Percentiles rank a stretch among this genome's conserved stretches.
Conservation (phyloP, 2,797 vertebrate genomes). For the Crocidura indochinensis region DNA sequence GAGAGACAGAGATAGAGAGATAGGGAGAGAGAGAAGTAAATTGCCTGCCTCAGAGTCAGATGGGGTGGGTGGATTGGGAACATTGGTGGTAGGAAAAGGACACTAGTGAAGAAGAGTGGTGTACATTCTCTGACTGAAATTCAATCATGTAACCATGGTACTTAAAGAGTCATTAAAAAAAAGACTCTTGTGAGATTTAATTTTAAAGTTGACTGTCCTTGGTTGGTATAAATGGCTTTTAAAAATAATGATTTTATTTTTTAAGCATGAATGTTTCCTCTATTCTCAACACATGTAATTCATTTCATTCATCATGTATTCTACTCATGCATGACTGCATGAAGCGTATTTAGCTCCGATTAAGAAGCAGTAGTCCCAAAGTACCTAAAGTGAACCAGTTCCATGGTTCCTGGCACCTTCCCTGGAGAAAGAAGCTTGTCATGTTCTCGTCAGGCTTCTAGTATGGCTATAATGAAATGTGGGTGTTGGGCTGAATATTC, state of each 20-base stretch:
- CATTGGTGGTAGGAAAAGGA: no score
- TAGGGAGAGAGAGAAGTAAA: no score
- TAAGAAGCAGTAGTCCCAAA: conserved; percentile 22
- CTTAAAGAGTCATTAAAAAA: neutral
- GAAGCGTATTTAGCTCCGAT: conserved; percentile 12
- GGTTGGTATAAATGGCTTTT: conserved; percentile 10
- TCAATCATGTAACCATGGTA: no score
- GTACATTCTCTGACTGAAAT: no score
- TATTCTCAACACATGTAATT: neutral
- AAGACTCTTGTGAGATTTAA: conserved; percentile 14
- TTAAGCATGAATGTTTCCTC: conserved; percentile 18
- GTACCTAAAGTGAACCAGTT: conserved; percentile 1
- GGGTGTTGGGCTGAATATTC: neutral
- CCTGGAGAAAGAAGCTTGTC: neutral
- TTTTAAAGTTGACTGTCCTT: neutral
- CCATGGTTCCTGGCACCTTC: neutral
- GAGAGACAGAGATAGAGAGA: no score
- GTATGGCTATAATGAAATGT: neutral
- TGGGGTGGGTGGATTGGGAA: no score
- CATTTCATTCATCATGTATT: conserved; percentile 16
- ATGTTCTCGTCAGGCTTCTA: neutral
- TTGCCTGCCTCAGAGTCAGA: no score
- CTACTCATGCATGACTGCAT: neutral
- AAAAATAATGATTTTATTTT: neutral
- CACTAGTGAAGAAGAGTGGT: no score